Conservation (phyloP, 2,113 vertebrate genomes). For the Sphaerodactylus townsendi region DNA sequence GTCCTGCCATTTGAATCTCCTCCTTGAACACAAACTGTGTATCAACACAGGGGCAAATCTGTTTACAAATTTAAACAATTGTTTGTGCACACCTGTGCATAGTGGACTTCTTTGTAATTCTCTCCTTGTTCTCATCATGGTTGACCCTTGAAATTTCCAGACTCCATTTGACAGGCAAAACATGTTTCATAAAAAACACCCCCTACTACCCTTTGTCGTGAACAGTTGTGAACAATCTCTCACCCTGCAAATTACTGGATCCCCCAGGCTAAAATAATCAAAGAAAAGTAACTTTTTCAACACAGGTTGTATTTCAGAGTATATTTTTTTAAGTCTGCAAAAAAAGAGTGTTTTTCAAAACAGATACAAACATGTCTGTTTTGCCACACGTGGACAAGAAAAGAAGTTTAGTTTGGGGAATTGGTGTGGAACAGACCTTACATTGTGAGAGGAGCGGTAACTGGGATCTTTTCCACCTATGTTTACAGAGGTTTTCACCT, state of each 20-base stretch:
- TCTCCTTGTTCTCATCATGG: background rate
- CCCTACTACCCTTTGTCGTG: accelerated
- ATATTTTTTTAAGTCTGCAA: background rate
- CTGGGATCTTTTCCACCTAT: too few relatives aligned
- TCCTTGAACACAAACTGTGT: background rate
- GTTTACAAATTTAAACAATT: conserved; percentile 16
- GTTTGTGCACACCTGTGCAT: accelerated
- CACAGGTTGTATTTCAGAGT: background rate
- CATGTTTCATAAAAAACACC: conserved; percentile 5
- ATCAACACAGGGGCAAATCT: background rate
- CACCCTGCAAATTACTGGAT: background rate
- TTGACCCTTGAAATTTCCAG: background rate
- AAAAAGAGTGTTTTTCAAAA: background rate
- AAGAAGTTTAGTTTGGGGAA: too few relatives aligned
- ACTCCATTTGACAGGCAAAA: conserved; percentile 2
- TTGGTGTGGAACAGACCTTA: too few relatives aligned
- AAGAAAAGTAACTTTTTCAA: background rate
- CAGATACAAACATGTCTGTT: background rate
- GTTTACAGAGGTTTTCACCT: too few relatives aligned
- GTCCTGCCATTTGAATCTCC: background rate
- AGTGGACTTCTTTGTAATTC: background rate
- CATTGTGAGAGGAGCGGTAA: too few relatives aligned
- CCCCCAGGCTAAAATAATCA: background rate
- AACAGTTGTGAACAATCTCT: background rate
- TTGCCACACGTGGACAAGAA: background rate